phyloP scores from a whole-genome alignment of 2,797 vertebrate species.

The Rhabdomys pumilio region DNA sequence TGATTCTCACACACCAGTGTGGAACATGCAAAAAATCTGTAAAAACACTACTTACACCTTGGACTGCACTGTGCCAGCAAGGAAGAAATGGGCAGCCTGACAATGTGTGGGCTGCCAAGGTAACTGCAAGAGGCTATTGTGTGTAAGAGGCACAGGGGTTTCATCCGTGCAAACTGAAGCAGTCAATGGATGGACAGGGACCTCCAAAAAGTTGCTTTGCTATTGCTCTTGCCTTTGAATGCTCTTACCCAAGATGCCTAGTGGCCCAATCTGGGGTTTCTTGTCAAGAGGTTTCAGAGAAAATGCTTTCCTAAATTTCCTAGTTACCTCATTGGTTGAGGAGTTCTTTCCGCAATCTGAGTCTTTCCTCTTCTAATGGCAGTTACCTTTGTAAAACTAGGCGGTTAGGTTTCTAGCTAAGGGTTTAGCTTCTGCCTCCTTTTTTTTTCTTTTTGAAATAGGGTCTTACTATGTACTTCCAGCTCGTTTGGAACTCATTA shows the following conservation, averaged over 20 bases:
- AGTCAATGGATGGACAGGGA: background rate
- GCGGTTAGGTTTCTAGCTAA: background rate
- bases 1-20: conserved; percentile 67
- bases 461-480: background rate
- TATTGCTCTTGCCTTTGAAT: background rate
- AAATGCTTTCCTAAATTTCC: background rate
- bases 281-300: background rate
- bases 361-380: background rate
- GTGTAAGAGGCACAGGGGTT: background rate
- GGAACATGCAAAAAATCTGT: conserved; percentile 53
- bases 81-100: background rate
- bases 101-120: conserved; percentile 15
- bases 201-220: background rate
- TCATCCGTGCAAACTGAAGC: background rate
- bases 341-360: background rate
- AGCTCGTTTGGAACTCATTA: background rate
- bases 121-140: conserved; percentile 23
- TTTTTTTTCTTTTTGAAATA: background rate
- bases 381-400: background rate
- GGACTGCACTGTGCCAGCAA: conserved; percentile 25
- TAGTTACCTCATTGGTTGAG: background rate
- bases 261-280: background rate
- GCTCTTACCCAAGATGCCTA: background rate
- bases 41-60: conserved; percentile 71
- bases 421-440: background rate